These are phyloP conservation scores for Antitype chi DNA, from an alignment of 2,888 invertebrate genomes.

Conservation along the genomic window DNA sequence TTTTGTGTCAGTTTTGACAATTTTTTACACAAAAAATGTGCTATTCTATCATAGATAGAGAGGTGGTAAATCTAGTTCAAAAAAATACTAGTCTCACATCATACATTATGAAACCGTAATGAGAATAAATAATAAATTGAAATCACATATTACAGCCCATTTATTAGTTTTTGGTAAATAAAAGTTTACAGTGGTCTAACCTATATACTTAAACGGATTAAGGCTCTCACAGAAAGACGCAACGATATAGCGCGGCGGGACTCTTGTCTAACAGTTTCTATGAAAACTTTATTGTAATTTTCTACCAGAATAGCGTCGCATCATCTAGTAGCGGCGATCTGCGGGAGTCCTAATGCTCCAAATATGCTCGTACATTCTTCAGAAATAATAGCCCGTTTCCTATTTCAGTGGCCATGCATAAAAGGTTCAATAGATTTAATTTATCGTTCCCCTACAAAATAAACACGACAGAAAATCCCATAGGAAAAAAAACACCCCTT, in stretches of 20 bases:
- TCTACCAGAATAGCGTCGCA: too few relatives aligned
- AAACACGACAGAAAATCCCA: neutral
- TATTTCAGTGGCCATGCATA: neutral
- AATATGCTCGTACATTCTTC: neutral
- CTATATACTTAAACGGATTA: too few relatives aligned
- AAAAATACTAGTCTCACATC: neutral
- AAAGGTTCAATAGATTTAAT: constrained; percentile 19
- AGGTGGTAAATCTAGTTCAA: neutral
- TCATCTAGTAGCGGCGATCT: too few relatives aligned
- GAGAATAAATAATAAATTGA: neutral
- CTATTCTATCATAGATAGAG: neutral
- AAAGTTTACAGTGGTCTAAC: too few relatives aligned
- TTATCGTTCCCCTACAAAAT: constrained; percentile 13
- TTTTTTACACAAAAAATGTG: neutral
- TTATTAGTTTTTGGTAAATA: too few relatives aligned
- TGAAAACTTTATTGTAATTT: too few relatives aligned
- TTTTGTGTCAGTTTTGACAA: neutral
- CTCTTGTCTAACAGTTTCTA: too few relatives aligned
- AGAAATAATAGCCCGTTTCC: neutral
- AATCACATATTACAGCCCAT: too few relatives aligned
- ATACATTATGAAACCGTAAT: neutral
- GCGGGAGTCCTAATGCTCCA: neutral
- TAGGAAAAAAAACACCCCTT: constrained; percentile 21
- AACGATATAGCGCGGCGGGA: too few relatives aligned
- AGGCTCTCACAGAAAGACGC: too few relatives aligned